Percentiles rank a stretch among this genome's conserved stretches.
Conservation (phyloP, 2,797 vertebrate species). For the Thaleichthys pacificus region DNA sequence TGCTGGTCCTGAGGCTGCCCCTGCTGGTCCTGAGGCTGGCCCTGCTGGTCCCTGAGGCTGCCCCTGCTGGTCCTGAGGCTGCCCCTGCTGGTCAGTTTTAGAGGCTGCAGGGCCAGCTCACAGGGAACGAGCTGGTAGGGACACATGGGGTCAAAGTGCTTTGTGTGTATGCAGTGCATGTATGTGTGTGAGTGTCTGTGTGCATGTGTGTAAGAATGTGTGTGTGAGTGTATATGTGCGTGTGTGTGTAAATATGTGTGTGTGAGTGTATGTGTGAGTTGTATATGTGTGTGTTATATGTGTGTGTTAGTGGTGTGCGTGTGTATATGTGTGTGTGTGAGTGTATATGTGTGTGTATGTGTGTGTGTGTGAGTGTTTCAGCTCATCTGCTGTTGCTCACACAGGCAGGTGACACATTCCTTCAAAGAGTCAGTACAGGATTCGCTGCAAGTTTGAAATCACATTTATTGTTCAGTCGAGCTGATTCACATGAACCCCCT, state of each 20-base stretch:
- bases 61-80: no score
- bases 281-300: no score
- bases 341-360: background rate
- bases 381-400: background rate
- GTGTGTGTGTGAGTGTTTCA: slow-evolving; percentile 2
- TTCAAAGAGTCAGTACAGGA: background rate
- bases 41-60: no score
- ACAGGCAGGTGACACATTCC: background rate
- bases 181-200: background rate
- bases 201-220: background rate
- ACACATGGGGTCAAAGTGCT: no score
- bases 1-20: no score
- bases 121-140: no score
- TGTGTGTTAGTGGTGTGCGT: no score
- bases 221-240: background rate
- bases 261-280: background rate
- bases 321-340: background rate
- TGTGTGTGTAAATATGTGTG: background rate
- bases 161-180: no score
- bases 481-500: slow-evolving; percentile 72
- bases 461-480: slow-evolving; percentile 81
- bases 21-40: no score
- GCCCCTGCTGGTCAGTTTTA: no score
- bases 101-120: no score
- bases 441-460: slow-evolving; percentile 65